Conservation (phyloP, 2,113 vertebrate genomes). For the Pomatostomus ruficeps region DNA sequence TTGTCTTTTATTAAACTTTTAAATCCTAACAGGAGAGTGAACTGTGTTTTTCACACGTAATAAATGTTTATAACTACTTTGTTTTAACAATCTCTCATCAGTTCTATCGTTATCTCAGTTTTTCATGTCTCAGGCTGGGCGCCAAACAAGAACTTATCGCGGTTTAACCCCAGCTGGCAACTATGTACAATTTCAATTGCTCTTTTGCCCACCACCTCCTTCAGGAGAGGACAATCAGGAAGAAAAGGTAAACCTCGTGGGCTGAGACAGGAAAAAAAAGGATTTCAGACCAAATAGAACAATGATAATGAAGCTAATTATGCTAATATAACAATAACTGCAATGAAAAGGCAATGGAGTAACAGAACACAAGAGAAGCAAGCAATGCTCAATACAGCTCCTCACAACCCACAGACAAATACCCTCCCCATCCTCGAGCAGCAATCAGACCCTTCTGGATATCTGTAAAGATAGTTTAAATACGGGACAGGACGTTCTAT, state of each 20-base stretch:
- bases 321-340: neutral
- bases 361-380: neutral
- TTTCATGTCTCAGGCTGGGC: neutral
- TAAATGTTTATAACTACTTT: neutral
- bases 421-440: neutral
- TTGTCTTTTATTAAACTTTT: too few relatives aligned
- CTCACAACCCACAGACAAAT: rapidly evolving
- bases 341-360: neutral
- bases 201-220: neutral
- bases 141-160: neutral
- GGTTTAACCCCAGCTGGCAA: neutral
- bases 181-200: rapidly evolving
- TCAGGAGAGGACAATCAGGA: neutral
- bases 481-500: neutral
- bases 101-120: neutral
- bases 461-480: neutral
- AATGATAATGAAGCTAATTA: neutral
- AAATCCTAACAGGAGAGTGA: too few relatives aligned
- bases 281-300: neutral
- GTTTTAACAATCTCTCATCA: neutral
- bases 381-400: neutral
- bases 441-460: neutral
- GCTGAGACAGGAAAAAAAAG: neutral
- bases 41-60: too few relatives aligned
- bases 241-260: neutral